Conservation (phyloP, 2,113 vertebrate species). For the Trachemys scripta region DNA sequence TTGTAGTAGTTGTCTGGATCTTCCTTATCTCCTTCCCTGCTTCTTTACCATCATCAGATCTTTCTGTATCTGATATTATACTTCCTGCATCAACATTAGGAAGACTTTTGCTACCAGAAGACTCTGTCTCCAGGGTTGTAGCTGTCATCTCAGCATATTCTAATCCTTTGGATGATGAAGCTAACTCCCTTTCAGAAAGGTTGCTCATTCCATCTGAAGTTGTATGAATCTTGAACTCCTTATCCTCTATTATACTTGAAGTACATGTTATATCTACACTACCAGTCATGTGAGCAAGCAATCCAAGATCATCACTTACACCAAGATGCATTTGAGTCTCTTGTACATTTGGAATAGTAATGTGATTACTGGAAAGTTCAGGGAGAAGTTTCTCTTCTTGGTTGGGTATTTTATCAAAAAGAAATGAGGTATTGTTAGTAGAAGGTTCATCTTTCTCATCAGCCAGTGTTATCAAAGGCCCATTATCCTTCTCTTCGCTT, state of each 20-base stretch:
- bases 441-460: slow-evolving; percentile 97
- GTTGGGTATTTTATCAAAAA: slow-evolving; percentile 85
- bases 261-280: slow-evolving; percentile 87
- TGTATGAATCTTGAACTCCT: slow-evolving; percentile 90
- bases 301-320: slow-evolving; percentile 87
- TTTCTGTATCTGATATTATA: slow-evolving; percentile 91
- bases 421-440: slow-evolving; percentile 86
- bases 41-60: slow-evolving; percentile 97
- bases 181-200: slow-evolving; percentile 80
- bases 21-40: slow-evolving; percentile 93
- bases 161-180: slow-evolving; percentile 78
- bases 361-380: slow-evolving; percentile 86
- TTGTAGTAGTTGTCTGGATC: slow-evolving; percentile 97
- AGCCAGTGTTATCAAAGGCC: slow-evolving; percentile 95
- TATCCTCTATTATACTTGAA: slow-evolving; percentile 87
- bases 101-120: slow-evolving; percentile 76
- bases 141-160: slow-evolving; percentile 82
- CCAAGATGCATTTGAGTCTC: slow-evolving; percentile 85
- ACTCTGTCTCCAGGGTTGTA: slow-evolving; percentile 78
- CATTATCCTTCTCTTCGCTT: slow-evolving; percentile 91
- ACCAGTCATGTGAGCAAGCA: slow-evolving; percentile 87
- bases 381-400: slow-evolving; percentile 88
- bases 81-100: slow-evolving; percentile 83
- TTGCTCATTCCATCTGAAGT: slow-evolving; percentile 83
- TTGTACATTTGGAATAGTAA: slow-evolving; percentile 85